Conservation (phyloP, 2,888 invertebrate genomes). For the Operophtera brumata region DNA sequence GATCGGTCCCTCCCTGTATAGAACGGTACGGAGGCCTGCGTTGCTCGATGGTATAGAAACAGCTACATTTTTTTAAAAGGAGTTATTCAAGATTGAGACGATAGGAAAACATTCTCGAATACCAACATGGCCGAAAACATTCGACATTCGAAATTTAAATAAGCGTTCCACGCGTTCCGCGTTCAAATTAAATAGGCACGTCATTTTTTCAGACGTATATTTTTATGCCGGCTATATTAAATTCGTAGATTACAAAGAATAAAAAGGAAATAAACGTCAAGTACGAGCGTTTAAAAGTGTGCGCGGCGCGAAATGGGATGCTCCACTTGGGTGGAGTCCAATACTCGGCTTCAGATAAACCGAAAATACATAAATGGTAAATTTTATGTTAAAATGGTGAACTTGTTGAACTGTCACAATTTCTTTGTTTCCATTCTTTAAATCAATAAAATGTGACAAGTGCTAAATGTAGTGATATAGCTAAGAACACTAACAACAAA, state of each 20-base stretch:
- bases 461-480: too few relatives aligned
- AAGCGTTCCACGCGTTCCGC: slow-evolving; percentile 48
- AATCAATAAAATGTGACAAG: neutral
- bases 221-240: slow-evolving; percentile 68
- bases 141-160: slow-evolving; percentile 56
- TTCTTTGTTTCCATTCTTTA: too few relatives aligned
- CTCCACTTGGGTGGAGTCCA: slow-evolving; percentile 28
- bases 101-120: neutral
- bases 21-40: too few relatives aligned
- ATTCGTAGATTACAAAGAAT: slow-evolving; percentile 69
- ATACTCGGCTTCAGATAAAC: slow-evolving; percentile 9
- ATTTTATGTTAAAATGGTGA: neutral
- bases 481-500: too few relatives aligned
- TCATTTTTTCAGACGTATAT: slow-evolving; percentile 56
- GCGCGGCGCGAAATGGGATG: slow-evolving; percentile 52
- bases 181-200: slow-evolving; percentile 57
- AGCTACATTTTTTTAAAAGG: neutral
- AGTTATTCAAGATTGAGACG: neutral
- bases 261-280: slow-evolving; percentile 70
- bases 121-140: slow-evolving; percentile 29
- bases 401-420: neutral
- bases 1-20: too few relatives aligned
- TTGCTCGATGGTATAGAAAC: too few relatives aligned
- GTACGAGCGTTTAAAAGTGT: slow-evolving; percentile 60
- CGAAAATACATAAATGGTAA: slow-evolving; percentile 6